Base-by-base conservation (phyloP, 2,113 vertebrate species). In the Hemicordylus capensis region DNA sequence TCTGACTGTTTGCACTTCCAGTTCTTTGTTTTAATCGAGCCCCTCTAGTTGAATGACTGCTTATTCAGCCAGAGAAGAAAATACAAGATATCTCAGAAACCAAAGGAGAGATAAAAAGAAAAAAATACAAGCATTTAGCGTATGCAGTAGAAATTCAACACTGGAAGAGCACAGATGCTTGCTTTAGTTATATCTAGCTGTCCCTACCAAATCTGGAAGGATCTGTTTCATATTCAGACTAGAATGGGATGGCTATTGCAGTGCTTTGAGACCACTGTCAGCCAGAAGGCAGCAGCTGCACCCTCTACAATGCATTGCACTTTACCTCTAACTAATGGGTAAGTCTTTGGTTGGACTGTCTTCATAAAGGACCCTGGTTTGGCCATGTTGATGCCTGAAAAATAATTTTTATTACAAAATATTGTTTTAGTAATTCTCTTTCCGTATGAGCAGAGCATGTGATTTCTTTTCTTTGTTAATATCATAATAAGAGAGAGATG, bases 351-450 rank as follows among this genome's bases (percentile, higher is more conserved):
- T 98, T 98, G 96, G 98, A 99, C 97, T 97, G 96, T 96, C 95
- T 98, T 97, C 97, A 79, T 97, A 96, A 96, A 97, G 97, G 97
- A 97, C 96, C 94, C 96, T 93, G 94, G 97, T 98, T 95, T 98
- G 97, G 98, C 98, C 98, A 98, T 98, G 97, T 97, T 94, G 97
- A 98, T 99, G 98, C 98, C 98, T 98, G 97, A 95, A 95, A 96
- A 94, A 72, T 93, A 92, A 82, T 93, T 91, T 67, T 80, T 88
- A 86, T 28, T n/a, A 94, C 88, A 92, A 94, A 89, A 84, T 54
- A 92, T 92, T 90, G 95, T 95, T 95, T 88, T 92, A 94, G 91
- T 93, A 88, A 93, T 93, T 91, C 92, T 96, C 86, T 93, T 94
- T 51, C 82, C 91, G 95, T 93, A 94, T 90, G 12, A 95, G 95